These are phyloP conservation scores for Lagodon rhomboides DNA, from an alignment of 2,797 vertebrate species.

Conservation along the genomic window DNA sequence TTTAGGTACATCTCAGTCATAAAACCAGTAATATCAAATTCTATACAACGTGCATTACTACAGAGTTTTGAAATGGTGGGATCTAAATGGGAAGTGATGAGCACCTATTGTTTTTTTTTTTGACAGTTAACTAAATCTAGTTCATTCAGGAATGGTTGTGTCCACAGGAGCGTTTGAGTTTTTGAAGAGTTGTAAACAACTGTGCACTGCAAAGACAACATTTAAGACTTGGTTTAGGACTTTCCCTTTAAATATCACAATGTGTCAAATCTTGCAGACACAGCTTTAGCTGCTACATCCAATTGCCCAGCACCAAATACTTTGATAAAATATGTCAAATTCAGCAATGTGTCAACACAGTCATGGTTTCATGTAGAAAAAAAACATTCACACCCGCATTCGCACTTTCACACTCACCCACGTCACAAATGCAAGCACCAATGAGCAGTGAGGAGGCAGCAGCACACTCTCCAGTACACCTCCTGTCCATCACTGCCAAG, in stretches of 20 bases:
- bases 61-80: slow-evolving; percentile 96
- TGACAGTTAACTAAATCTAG: slow-evolving; percentile 92
- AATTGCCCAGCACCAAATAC: slow-evolving; percentile 89
- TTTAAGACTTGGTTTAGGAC: slow-evolving; percentile 89
- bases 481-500: slow-evolving; percentile 79
- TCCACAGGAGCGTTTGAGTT: slow-evolving; percentile 88
- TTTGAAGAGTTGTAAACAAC: slow-evolving; percentile 93
- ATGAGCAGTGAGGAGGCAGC: slow-evolving; percentile 79
- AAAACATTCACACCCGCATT: slow-evolving; percentile 71
- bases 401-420: slow-evolving; percentile 76
- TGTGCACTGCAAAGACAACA: slow-evolving; percentile 89
- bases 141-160: slow-evolving; percentile 82
- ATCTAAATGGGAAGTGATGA: slow-evolving; percentile 94
- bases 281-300: slow-evolving; percentile 87
- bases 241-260: slow-evolving; percentile 90
- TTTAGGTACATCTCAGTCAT: slow-evolving; percentile 99
- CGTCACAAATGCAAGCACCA: slow-evolving; percentile 84
- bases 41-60: slow-evolving; percentile 99
- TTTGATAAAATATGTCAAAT: slow-evolving; percentile 84
- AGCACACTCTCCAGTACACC: slow-evolving; percentile 75
- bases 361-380: slow-evolving; percentile 75
- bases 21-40: slow-evolving; percentile 99
- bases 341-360: slow-evolving; percentile 79
- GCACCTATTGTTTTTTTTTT: slow-evolving; percentile 89
- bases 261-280: slow-evolving; percentile 89